Conservation (phyloP, 1,140 invertebrate genomes). For the Amyelois transitella region DNA sequence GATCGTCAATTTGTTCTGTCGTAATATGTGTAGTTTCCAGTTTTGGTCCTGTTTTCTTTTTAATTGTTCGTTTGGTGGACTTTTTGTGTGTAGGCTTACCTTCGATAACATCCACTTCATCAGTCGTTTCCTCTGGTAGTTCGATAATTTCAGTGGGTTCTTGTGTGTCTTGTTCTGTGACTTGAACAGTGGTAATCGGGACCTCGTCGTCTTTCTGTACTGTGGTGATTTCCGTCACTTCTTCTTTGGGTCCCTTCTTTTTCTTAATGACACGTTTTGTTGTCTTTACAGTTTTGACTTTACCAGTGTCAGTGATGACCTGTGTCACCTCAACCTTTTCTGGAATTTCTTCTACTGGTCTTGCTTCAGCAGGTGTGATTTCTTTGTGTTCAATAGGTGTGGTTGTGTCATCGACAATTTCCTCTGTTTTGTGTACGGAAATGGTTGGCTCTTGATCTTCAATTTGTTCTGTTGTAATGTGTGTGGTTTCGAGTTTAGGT, state of each 20-base stretch:
- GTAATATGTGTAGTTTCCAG: slow-evolving; percentile 35
- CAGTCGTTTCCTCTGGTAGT: slow-evolving; percentile 21
- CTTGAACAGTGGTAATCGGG: neutral
- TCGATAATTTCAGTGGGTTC: slow-evolving; percentile 8
- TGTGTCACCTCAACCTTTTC: slow-evolving; percentile 21
- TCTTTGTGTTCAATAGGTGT: neutral
- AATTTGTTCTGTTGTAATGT: slow-evolving; percentile 41
- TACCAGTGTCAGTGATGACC: slow-evolving; percentile 21
- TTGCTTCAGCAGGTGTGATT: slow-evolving; percentile 5
- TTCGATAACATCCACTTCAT: slow-evolving; percentile 27
- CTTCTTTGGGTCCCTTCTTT: slow-evolving; percentile 50
- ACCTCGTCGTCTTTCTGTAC: slow-evolving; percentile 51
- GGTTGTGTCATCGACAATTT: slow-evolving; percentile 10
- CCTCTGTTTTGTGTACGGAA: slow-evolving; percentile 10
- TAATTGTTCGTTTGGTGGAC: slow-evolving; percentile 32
- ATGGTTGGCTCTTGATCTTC: slow-evolving; percentile 22
- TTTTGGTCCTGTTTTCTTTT: slow-evolving; percentile 39
- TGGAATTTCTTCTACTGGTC: slow-evolving; percentile 2
- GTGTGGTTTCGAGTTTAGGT: slow-evolving; percentile 35
- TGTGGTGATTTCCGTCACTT: slow-evolving; percentile 61
- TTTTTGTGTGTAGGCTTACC: slow-evolving; percentile 30
- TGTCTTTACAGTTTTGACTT: slow-evolving; percentile 14
- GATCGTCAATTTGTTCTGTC: slow-evolving; percentile 20
- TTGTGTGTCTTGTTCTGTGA: neutral
- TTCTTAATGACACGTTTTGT: slow-evolving; percentile 60